Base-by-base conservation (phyloP, 2,888 invertebrate species). In the Drosophila tripunctata region DNA sequence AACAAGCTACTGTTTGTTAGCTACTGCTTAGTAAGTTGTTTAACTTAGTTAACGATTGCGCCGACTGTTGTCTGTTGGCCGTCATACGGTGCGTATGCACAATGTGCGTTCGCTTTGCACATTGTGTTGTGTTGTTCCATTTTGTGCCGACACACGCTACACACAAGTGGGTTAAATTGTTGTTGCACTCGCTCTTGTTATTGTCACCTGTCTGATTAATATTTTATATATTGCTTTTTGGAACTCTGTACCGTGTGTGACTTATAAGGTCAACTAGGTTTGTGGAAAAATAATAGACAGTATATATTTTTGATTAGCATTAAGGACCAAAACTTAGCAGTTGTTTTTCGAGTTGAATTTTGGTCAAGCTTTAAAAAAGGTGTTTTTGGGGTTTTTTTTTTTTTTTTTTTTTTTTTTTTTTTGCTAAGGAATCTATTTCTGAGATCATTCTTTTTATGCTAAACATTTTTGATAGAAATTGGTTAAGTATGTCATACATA, bases 181-280 rank as follows among this genome's bases (percentile, higher is more conserved):
- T 64, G 63, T 36, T 57, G 58, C 40, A 51, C 31, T 50, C 68
- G 79, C 74, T 73, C 83, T 82, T 71, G 79, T 79, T 85, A 79
- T 86, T 82, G 81, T 85, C 83, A 85, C 83, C 86, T 83, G 86
- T 86, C 80, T 61, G 83, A 79, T 85, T 85, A 84, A 80, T 80
- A 79, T 79, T 76, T 70, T 80, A 60, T 73, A 22, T 19, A 55
- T 30, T 41, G 15, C 19, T 41, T 38, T 54, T 10, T 27, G 10
- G 10, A 27, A 3, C 27, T 10, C 27, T 27, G 27, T 27, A 27
- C 10, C 10, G 6, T 2, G 3, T n/a, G n/a, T n/a, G 4, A 10
- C 2, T 10, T 10, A 1, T 10, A 10, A 8, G 1, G n/a, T n/a
- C n/a, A n/a, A n/a, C n/a, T n/a, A n/a, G n/a, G n/a, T n/a, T n/a